Base-by-base conservation (phyloP, 1,140 invertebrate species). In the Pseudomyrmex pallidus region DNA sequence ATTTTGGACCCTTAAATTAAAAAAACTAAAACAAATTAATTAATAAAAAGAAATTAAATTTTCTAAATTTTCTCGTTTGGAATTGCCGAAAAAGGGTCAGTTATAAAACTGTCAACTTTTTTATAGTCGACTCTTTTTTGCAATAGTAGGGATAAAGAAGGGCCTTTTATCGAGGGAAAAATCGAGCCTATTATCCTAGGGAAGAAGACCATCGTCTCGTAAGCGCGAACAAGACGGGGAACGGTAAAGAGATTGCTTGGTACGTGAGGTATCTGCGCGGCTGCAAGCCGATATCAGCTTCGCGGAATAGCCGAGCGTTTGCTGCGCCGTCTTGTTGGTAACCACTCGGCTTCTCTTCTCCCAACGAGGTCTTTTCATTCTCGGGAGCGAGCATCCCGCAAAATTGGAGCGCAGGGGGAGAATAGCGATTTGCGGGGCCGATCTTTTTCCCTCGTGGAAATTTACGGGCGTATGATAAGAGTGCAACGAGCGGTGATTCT, bases 301-400 rank as follows among this genome's bases (percentile, higher is more conserved):
- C 62, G 25, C 72, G 12, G 59, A 80, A 84, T 68, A 46, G 50
- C 82, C 9, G n/a, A 62, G 52, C 50, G 54, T 56, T 86, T 57
- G 35, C 35, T 35, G 35, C 78, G 82, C 62, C 66, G 61, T 74
- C 64, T 78, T 54, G 82, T 57, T 57, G 48, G n/a, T 74, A 87
- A 74, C 74, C 74, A 54, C 82, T 87, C 64, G 67, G 54, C 54
- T 78, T 85, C 48, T 72, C 48, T 72, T 84, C 77, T 84, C 54
- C 64, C 66, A 50, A 8, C 52, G 68, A 59, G 57, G 70, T 63
- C 82, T 84, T 87, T 84, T 78, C 85, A 70, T 64, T 52, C 22
- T 13, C 52, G 57, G 35, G 5, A 35, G 46, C 48, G 78, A 44
- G 67, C 70, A 63, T 87, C 80, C 22, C 15, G 15, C 22, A 13